Evolutionary conservation across 1,140 invertebrate species (phyloP), one percentile per base, ranked within the genome.

Genomic region (Drosophila tristis): DNA sequence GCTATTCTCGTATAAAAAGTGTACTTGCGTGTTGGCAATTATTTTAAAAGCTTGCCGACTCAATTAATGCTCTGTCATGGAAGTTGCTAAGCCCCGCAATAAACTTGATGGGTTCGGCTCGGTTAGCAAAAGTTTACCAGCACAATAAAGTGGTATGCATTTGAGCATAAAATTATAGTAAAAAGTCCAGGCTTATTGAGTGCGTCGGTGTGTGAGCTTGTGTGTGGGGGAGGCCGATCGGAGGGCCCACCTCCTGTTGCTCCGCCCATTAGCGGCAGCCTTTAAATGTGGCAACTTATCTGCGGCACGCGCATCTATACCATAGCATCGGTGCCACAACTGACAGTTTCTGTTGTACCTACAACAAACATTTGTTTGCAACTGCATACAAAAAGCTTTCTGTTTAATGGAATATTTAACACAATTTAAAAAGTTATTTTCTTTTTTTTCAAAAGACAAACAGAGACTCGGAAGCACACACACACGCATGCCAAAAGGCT

Each of bases 351-450:
- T 74, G 63, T 65, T 68, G 50, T 67, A 65, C 72, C 56, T 71
- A 58, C 54, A 59, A 70, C 72, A 76, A 45, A 70, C 72, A 76
- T 20, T 58, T 75, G 55, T 75, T 77, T 77, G 74, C 47, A 63
- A 77, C 65, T 78, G 74, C 75, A 78, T 72, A 78, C 60, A 78
- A 78, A 78, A 87, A 87, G 85, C 84, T 87, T 87, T 87, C 73
- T 90, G 85, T 89, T 87, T 87, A 87, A 87, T 87, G 84, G 84
- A 87, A 87, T 87, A 87, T 90, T 89, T 89, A 87, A 87, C 79
- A 89, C 85, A 87, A 87, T 87, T 87, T 87, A 89, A 72, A 87
- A 87, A 89, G 66, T 75, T 76, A 9, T 25, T 53, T 45, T 48
- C 45, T 75, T 75, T 56, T 75, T 66, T 84, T 84, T 70, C 66